A percentile compares a stretch with the other conserved stretches of the same genome.
Evolutionary conservation across 2,113 vertebrate species (phyloP).

Genomic region (Semicossyphus pulcher): DNA sequence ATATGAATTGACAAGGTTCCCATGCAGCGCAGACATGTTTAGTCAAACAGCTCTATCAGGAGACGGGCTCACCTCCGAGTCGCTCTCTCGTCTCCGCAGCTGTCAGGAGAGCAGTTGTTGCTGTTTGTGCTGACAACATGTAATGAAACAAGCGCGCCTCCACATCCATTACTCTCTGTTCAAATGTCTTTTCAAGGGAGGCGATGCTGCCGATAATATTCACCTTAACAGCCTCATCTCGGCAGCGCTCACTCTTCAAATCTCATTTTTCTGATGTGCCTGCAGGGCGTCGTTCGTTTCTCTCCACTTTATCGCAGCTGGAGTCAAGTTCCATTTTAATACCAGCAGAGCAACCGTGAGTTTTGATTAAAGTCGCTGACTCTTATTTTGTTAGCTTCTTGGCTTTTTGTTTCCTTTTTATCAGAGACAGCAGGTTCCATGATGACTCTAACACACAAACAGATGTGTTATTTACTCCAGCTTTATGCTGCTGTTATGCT

Average conservation of each 20-base stretch:
- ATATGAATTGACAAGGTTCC: not conserved
- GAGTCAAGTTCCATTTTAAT: not conserved
- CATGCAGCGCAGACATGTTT: not conserved
- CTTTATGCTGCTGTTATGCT: not conserved
- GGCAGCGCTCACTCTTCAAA: not conserved
- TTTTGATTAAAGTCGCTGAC: not conserved
- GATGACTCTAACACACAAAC: not conserved
- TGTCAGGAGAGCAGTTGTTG: conserved; percentile 31
- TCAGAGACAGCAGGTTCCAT: not conserved
- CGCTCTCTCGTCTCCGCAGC: conserved; percentile 5
- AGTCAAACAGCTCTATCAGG: conserved; percentile 20
- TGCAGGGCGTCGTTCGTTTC: not conserved
- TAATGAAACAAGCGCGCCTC: conserved; percentile 40
- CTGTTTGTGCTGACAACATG: conserved; percentile 27
- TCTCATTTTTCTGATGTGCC: conserved; percentile 11
- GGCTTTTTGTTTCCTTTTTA: not conserved
- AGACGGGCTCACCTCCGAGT: conserved; percentile 13
- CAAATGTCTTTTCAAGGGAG: conserved; percentile 4
- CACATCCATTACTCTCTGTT: conserved; percentile 15
- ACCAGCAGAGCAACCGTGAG: not conserved
- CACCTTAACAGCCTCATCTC: conserved; percentile 39
- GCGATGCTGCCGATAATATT: not conserved
- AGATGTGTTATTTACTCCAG: not conserved
- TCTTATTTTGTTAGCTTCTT: not conserved
- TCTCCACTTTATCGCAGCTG: not conserved